A percentile compares a stretch with the other conserved stretches of the same genome.
Conservation (phyloP, 1,140 invertebrate genomes). For the Tribolium castaneum region DNA sequence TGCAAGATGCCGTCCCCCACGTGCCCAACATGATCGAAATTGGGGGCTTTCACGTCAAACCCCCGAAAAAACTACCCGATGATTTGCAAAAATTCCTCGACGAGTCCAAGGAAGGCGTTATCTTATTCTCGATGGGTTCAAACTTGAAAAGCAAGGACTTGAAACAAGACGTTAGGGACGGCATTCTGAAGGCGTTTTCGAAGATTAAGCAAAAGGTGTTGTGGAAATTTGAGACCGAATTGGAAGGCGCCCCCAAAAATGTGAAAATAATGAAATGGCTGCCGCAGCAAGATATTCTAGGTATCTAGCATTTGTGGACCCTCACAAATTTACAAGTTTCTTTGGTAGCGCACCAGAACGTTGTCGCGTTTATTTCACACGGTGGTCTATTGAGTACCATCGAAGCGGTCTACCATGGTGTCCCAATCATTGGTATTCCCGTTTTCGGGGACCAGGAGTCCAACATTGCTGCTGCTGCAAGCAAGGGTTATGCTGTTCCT, state of each 20-base stretch:
- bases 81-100: conserved; percentile 65
- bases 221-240: conserved; percentile 25
- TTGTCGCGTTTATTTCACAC: conserved; percentile 68
- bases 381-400: conserved; percentile 67
- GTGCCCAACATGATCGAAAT: conserved; percentile 65
- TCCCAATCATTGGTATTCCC: conserved; percentile 67
- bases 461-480: conserved; percentile 62
- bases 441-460: conserved; percentile 67
- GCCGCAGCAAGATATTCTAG: conserved; percentile 72
- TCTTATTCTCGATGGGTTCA: conserved; percentile 67
- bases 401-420: conserved; percentile 67
- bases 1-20: conserved; percentile 59
- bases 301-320: too few species aligned
- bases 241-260: conserved; percentile 61
- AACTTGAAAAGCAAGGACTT: conserved; percentile 64
- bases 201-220: conserved; percentile 63
- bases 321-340: not conserved
- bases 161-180: conserved; percentile 57
- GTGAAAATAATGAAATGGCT: conserved; percentile 66
- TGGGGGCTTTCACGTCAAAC: conserved; percentile 58
- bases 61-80: conserved; percentile 61
- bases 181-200: conserved; percentile 63
- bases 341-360: conserved; percentile 64
- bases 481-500: conserved; percentile 58
- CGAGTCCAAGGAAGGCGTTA: conserved; percentile 63